Base-by-base conservation (phyloP, 2,888 invertebrate species). In the Drosophila robusta region DNA sequence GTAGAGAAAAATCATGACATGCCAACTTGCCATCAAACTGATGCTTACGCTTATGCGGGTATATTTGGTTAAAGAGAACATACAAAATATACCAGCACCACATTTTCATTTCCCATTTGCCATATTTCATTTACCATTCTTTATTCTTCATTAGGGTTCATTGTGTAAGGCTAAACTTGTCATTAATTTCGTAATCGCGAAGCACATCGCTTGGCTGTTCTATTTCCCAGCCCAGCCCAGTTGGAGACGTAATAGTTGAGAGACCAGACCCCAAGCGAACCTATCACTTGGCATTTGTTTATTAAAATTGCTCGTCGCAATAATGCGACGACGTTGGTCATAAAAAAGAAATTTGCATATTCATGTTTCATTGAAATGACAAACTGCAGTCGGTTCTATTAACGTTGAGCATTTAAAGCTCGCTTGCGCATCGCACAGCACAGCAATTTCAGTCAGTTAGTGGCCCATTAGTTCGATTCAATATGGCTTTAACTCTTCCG, bases 331-430 rank as follows among this genome's bases (percentile, higher is more conserved):
- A 56, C 42, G 62, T 81, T 67, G 68, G 44, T 63, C 69, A 76
- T 82, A 67, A 76, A 80, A 71, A 61, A 51, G 45, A 69, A 67
- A 85, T 87, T 82, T 67, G 76, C 88, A 86, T 83, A 75, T 88
- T 88, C 63, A 86, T 82, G 79, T 61, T 65, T 49, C 58, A 60
- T 65, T 39, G 61, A 36, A 29, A 61, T 64, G 78, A 84, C 69
- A 78, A 78, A 81, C 56, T 78, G 86, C 75, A 78, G 47, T 60
- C 55, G 44, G 5, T 9, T 26, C 16, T 24, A 46, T 46, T 36
- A 24, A 18, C 32, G 52, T 56, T 24, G 69, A 57, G 29, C 62
- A 56, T 54, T 63, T 77, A 38, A 56, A 56, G 57, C 34, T 32
- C 32, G 42, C 11, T 29, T 8, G 29, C 3, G 4, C 22, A 22